Evolutionary conservation across 1,140 invertebrate species (phyloP).

Genomic region (Stegodyphus dumicola): DNA sequence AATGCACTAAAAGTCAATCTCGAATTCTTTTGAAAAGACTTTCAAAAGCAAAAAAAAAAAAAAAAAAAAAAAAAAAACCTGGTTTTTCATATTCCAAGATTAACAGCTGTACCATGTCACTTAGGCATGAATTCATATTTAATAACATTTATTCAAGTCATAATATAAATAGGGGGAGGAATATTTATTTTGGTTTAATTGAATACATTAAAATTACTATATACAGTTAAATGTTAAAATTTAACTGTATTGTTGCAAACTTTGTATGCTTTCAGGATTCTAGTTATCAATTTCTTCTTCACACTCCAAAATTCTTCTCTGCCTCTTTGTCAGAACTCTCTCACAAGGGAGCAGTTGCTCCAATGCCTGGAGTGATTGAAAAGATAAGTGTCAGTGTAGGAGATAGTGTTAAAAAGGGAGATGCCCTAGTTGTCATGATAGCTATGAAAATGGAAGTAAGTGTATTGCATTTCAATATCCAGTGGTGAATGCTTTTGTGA

Average conservation of each 20-base stretch:
- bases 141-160: too few relatives aligned
- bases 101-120: too few relatives aligned
- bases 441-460: conserved; percentile 99
- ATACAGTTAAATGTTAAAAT: neutral
- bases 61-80: too few relatives aligned
- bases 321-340: conserved; percentile 64
- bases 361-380: conserved; percentile 96
- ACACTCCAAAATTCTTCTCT: conserved; percentile 69
- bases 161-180: too few relatives aligned
- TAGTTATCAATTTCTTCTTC: conserved; percentile 67
- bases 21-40: too few relatives aligned
- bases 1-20: too few relatives aligned
- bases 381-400: conserved; percentile 86
- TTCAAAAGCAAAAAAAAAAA: too few relatives aligned
- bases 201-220: neutral
- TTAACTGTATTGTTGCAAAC: neutral
- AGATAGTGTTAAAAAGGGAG: conserved; percentile 82
- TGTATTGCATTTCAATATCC: neutral
- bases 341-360: conserved; percentile 77
- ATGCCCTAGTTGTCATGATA: conserved; percentile 89
- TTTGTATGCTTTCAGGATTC: conserved; percentile 67
- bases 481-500: too few relatives aligned
- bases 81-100: too few relatives aligned
- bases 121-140: too few relatives aligned
- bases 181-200: neutral